Conservation (phyloP, 2,797 vertebrate genomes). For the Spinus pinus region DNA sequence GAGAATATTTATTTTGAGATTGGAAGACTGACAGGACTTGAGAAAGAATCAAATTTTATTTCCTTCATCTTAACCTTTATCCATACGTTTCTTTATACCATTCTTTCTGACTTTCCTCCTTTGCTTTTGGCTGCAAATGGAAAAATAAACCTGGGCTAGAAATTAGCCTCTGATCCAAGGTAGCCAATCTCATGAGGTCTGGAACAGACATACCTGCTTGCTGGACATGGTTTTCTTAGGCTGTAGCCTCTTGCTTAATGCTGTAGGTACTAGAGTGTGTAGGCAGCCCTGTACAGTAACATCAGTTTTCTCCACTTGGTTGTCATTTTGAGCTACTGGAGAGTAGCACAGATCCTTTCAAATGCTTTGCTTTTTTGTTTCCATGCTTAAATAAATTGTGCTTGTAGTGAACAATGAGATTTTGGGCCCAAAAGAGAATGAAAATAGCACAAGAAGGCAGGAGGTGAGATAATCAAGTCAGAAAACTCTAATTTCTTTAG, state of each 20-base stretch:
- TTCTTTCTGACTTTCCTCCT: not conserved
- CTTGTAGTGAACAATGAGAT: not conserved
- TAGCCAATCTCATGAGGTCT: not conserved
- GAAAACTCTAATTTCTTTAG: not conserved
- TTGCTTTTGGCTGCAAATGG: not conserved
- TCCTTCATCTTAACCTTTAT: not conserved
- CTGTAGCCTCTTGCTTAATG: not conserved
- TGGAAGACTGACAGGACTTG: not conserved
- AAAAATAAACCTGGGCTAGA: not conserved
- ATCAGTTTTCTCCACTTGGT: not conserved
- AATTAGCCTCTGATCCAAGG: not conserved
- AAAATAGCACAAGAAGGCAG: not conserved
- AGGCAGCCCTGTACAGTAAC: not conserved
- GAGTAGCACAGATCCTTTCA: not conserved
- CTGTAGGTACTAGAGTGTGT: not conserved
- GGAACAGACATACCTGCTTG: not conserved
- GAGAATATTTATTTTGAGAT: not conserved
- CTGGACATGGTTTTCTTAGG: not conserved
- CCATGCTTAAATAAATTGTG: not conserved
- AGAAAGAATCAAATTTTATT: not conserved
- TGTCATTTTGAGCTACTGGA: not conserved
- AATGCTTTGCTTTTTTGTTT: not conserved
- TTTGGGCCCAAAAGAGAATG: not conserved
- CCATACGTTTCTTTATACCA: not conserved
- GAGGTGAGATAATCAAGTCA: not conserved